Percentiles rank a stretch among this genome's conserved stretches.
phyloP scores from a whole-genome alignment of 2,113 vertebrate species.

The Beaufortia kweichowensis region DNA sequence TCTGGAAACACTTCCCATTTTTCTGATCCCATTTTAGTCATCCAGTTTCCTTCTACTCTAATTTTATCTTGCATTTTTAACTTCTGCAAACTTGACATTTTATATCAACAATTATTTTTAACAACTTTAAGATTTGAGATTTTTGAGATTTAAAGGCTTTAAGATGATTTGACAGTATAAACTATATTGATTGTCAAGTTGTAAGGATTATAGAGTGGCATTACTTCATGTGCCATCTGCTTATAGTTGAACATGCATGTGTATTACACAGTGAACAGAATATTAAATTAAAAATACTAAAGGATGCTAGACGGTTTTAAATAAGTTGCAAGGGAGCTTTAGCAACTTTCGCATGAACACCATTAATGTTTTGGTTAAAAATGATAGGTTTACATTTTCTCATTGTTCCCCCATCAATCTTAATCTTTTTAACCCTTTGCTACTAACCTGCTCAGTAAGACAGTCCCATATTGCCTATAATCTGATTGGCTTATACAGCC shows the following conservation, averaged over 20 bases:
- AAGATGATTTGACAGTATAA: conserved; percentile 23
- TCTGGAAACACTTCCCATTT: background rate
- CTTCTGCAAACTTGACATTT: background rate
- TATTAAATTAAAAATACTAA: background rate
- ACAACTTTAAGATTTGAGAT: background rate
- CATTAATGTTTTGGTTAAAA: background rate
- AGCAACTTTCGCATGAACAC: background rate
- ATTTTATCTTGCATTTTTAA: background rate
- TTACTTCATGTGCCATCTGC: conserved; percentile 28
- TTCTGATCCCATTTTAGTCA: background rate
- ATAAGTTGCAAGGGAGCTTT: background rate
- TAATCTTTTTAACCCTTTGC: background rate
- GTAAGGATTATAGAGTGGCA: conserved; percentile 18
- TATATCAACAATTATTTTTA: background rate
- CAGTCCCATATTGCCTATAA: conserved; percentile 61
- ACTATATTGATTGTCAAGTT: conserved; percentile 22
- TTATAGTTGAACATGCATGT: background rate
- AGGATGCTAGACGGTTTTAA: background rate
- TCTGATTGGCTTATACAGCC: conserved; percentile 67
- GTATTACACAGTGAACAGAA: background rate
- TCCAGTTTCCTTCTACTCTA: background rate
- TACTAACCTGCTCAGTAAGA: background rate
- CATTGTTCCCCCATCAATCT: background rate
- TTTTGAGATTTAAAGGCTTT: background rate
- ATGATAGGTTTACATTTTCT: background rate